Percentiles rank a stretch among this genome's conserved stretches.
These are phyloP conservation scores for Cyclophora albipunctata DNA, from an alignment of 2,888 invertebrate species.

Conservation along the genomic window DNA sequence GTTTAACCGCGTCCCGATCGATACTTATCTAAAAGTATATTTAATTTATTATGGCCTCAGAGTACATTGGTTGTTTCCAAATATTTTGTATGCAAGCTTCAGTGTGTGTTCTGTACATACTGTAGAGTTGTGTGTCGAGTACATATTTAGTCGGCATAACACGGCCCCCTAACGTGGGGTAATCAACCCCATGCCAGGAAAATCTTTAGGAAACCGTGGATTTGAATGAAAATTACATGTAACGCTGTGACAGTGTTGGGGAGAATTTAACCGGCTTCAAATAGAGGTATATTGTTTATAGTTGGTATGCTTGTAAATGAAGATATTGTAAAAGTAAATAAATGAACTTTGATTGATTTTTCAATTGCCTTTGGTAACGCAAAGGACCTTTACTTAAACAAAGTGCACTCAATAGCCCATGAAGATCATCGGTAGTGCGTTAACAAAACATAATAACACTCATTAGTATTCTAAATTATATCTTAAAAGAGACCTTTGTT, in stretches of 20 bases:
- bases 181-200: slow-evolving; percentile 15
- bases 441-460: slow-evolving; percentile 42
- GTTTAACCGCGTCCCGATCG: slow-evolving; percentile 18
- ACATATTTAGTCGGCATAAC: slow-evolving; percentile 61
- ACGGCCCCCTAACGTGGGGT: slow-evolving; percentile 27
- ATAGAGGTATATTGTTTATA: no score
- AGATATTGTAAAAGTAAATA: no score
- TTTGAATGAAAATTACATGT: not conserved
- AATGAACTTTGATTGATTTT: no score
- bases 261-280: no score
- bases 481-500: slow-evolving; percentile 48
- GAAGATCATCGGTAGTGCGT: slow-evolving; percentile 18
- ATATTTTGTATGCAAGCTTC: slow-evolving; percentile 67
- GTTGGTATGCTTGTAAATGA: no score
- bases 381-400: no score
- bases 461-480: slow-evolving; percentile 51
- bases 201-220: not conserved
- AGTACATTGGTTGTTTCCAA: slow-evolving; percentile 67
- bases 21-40: slow-evolving; percentile 41
- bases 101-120: slow-evolving; percentile 54
- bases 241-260: no score
- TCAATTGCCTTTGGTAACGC: no score
- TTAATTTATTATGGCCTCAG: slow-evolving; percentile 64
- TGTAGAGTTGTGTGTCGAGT: slow-evolving; percentile 51
- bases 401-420: no score